Conservation (phyloP, 2,888 invertebrate species). For the Morpho deidamia region DNA sequence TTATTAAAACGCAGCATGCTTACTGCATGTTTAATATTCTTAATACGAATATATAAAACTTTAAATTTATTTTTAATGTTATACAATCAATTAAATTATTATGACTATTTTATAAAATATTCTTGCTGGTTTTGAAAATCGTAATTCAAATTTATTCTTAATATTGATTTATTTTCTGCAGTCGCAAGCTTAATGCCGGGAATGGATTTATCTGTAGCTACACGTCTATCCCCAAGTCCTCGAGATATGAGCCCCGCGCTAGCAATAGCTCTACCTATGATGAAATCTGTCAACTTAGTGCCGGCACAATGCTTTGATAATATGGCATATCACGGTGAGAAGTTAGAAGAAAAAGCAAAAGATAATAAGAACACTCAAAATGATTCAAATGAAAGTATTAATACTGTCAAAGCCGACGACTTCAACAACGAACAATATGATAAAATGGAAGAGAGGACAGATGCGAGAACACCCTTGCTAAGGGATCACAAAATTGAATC, state of each 20-base stretch:
- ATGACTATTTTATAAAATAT: background rate
- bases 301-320: constrained; percentile 73
- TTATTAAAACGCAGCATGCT: background rate
- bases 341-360: constrained; percentile 40
- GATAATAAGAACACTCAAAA: constrained; percentile 51
- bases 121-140: background rate
- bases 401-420: constrained; percentile 56
- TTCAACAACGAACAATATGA: constrained; percentile 61
- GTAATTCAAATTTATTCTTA: background rate
- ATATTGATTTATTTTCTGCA: constrained; percentile 37
- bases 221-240: constrained; percentile 82
- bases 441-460: constrained; percentile 56
- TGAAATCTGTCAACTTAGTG: constrained; percentile 75
- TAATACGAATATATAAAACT: background rate
- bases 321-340: constrained; percentile 66
- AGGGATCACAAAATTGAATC: constrained; percentile 72
- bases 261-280: constrained; percentile 79
- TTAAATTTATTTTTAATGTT: background rate
- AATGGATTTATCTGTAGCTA: constrained; percentile 81
- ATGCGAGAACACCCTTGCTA: constrained; percentile 63
- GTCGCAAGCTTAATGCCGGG: constrained; percentile 74
- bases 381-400: constrained; percentile 56
- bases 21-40: background rate
- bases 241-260: constrained; percentile 81
- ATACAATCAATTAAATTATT: no score